Base-by-base conservation (phyloP, 2,888 invertebrate genomes). In the Aleiodes alternator region DNA sequence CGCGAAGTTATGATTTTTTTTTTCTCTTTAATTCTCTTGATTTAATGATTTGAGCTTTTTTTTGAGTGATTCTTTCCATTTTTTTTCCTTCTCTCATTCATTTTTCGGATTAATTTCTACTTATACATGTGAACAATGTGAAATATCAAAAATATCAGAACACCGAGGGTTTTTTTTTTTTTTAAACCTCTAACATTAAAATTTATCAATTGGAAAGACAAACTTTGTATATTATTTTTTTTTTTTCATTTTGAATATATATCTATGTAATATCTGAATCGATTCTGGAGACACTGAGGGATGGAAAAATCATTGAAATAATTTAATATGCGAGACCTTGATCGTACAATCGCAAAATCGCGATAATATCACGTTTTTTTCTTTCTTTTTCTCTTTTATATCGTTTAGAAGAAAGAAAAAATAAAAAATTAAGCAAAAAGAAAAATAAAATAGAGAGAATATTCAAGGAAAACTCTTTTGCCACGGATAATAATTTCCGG, bases 91-190 rank as follows among this genome's bases (percentile, higher is more conserved):
- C 50, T 51, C 43, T 8, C 59, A 43, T 23, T 50, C 23, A 14
- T 66, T 29, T 56, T 3, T 66, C 55, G 23, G 50, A 69, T 6
- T 12, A 68, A 71, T 75, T 56, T 50, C 66, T 68, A 69, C 50
- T 56, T 68, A 34, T 71, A 70, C 59, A 64, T 71, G 71, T 57
- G 53, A 75, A 72, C 51, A 75, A 71, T 68, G 50, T 66, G 57
- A 66, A 75, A 75, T 75, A 75, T 75, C 75, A 75, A 75, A 75
- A 75, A 75, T 75, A 75, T 56, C 75, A 66, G 73, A 73, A 73
- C 66, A 55, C 68, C 48, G 61, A 70, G 69, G 66, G 31, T 48
- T 70, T 34, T 34, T 34, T 34, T 34, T 34, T 34, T 6, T 70
- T 23, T 61, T 61, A 75, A 75, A 59, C 69, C 48, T 70, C 43